phyloP scores from a whole-genome alignment of 1,140 invertebrate species.

The Aphaenogaster floridana region DNA sequence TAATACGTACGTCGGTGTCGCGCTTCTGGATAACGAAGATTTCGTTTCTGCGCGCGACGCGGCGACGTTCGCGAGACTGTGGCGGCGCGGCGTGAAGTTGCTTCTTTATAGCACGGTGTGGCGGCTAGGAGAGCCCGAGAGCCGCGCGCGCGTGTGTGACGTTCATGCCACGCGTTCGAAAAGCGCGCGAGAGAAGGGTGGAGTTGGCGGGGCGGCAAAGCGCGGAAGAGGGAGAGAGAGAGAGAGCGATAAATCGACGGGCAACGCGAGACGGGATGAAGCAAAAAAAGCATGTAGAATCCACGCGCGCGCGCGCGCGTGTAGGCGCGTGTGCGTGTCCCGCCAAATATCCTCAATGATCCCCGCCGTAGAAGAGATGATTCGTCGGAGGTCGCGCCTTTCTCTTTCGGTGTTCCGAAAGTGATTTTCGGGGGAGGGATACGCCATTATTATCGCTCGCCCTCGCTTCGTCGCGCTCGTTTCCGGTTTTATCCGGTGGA shows the following conservation, averaged over 20 bases:
- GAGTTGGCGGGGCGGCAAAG: neutral
- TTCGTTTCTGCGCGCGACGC: slow-evolving; percentile 61
- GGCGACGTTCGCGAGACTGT: slow-evolving; percentile 75
- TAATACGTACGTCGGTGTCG: slow-evolving; percentile 1
- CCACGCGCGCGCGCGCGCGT: neutral
- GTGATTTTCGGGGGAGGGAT: neutral
- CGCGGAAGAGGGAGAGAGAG: neutral
- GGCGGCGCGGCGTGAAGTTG: slow-evolving; percentile 50
- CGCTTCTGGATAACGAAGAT: slow-evolving; percentile 19
- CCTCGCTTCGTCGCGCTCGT: neutral
- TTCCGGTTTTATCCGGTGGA: neutral
- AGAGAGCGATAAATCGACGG: neutral
- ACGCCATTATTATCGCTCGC: neutral
- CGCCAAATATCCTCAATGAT: slow-evolving; percentile 10
- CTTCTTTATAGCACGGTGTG: slow-evolving; percentile 57
- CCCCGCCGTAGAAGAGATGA: neutral
- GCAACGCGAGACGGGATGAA: neutral
- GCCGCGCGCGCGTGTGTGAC: slow-evolving; percentile 44
- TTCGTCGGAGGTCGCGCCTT: neutral
- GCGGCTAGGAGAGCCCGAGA: neutral
- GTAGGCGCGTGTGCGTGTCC: neutral
- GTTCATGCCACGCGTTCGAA: slow-evolving; percentile 70
- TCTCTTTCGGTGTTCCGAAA: neutral
- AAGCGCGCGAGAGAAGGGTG: slow-evolving; percentile 74
- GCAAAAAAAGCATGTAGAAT: neutral